phyloP scores from a whole-genome alignment of 2,113 vertebrate genomes.

The Heterocephalus glaber region DNA sequence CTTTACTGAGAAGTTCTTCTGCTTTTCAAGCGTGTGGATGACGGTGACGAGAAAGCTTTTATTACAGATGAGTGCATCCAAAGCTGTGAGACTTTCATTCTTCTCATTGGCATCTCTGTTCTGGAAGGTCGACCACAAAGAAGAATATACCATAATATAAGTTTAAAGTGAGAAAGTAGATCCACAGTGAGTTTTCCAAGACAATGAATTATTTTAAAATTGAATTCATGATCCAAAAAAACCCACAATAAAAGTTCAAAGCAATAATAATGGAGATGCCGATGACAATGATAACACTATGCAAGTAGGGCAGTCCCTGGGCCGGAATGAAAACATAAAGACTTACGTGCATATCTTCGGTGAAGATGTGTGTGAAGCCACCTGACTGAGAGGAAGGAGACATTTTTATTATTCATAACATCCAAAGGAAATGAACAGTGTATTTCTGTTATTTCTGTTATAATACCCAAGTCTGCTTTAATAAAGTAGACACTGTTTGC shows the following conservation, averaged over 20 bases:
- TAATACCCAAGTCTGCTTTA: slow-evolving; percentile 53
- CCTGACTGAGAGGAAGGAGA: slow-evolving; percentile 86
- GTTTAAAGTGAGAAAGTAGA: slow-evolving; percentile 46
- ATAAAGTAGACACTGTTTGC: slow-evolving; percentile 63
- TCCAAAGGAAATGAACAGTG: slow-evolving; percentile 72
- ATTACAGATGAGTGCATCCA: slow-evolving; percentile 89
- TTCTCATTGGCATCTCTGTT: slow-evolving; percentile 84
- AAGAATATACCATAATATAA: neutral
- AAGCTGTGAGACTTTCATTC: slow-evolving; percentile 85
- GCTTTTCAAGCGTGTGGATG: slow-evolving; percentile 90
- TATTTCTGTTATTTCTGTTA: slow-evolving; percentile 59
- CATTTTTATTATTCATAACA: slow-evolving; percentile 77
- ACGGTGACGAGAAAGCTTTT: slow-evolving; percentile 88
- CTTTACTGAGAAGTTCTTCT: slow-evolving; percentile 89
- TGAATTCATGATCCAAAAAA: slow-evolving; percentile 60
- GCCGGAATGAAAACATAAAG: slow-evolving; percentile 68
- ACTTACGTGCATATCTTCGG: slow-evolving; percentile 87
- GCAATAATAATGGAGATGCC: slow-evolving; percentile 49
- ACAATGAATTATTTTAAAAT: slow-evolving; percentile 66
- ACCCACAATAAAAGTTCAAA: slow-evolving; percentile 58
- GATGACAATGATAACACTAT: neutral
- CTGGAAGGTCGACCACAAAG: slow-evolving; percentile 78
- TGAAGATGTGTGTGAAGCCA: slow-evolving; percentile 87
- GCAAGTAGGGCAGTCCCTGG: slow-evolving; percentile 27
- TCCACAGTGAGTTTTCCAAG: slow-evolving; percentile 67